Evolutionary conservation across 2,113 vertebrate species (phyloP).

Genomic region (Mirounga angustirostris): DNA sequence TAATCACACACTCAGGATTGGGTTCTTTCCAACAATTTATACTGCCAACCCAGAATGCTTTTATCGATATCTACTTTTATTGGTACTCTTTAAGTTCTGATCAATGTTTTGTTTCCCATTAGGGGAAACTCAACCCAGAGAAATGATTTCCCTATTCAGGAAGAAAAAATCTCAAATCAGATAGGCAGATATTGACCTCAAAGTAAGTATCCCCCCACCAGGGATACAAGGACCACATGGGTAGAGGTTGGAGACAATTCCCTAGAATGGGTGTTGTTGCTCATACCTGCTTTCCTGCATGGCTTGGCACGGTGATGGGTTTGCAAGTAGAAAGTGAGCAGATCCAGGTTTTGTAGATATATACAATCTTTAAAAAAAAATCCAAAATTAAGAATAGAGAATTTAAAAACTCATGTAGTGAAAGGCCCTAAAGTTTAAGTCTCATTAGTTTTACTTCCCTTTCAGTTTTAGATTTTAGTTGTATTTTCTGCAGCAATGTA

Average conservation of each 20-base stretch:
- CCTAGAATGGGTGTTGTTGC: not conserved
- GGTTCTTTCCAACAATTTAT: not conserved
- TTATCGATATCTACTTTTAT: not conserved
- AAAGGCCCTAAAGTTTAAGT: not conserved
- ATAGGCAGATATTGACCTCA: not conserved
- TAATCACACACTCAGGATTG: not conserved
- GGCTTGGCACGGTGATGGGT: not conserved
- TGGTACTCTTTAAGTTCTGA: not conserved
- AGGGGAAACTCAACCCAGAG: not conserved
- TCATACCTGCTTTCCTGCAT: not conserved
- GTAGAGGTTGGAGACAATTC: too few relatives aligned
- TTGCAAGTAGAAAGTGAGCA: not conserved
- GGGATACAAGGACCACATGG: too few relatives aligned
- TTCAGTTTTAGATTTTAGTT: not conserved
- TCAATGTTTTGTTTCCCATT: not conserved
- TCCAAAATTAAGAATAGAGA: not conserved
- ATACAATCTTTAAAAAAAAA: not conserved
- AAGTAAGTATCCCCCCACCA: too few relatives aligned
- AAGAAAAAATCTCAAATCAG: not conserved
- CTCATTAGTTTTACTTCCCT: not conserved
- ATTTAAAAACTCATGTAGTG: not conserved
- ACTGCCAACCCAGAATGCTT: not conserved
- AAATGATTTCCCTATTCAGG: not conserved
- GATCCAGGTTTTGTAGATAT: not conserved
- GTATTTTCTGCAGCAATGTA: conserved; percentile 17